These are phyloP conservation scores for Habroteleia sp. DNA, from an alignment of 2,888 invertebrate species.

Conservation along the genomic window DNA sequence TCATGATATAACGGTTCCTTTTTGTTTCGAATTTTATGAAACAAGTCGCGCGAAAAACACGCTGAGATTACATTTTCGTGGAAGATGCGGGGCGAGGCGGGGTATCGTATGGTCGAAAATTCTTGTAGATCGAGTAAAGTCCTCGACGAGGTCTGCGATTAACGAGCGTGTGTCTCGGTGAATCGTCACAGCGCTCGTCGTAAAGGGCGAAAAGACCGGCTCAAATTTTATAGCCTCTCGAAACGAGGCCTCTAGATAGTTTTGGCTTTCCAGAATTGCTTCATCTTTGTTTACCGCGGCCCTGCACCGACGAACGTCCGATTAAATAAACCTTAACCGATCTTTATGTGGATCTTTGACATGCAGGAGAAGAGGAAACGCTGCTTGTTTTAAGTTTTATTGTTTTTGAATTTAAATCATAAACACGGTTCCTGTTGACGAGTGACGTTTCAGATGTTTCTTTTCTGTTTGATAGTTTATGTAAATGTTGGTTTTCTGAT, in stretches of 20 bases:
- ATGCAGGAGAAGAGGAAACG: neutral
- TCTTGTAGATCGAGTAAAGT: slow-evolving; percentile 54
- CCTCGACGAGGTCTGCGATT: slow-evolving; percentile 65
- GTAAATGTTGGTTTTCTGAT: neutral
- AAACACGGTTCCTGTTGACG: slow-evolving; percentile 18
- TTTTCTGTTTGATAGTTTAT: slow-evolving; percentile 2
- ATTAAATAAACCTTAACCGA: slow-evolving; percentile 69
- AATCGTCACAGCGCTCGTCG: slow-evolving; percentile 64
- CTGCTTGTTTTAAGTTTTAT: slow-evolving; percentile 41
- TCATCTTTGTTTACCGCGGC: slow-evolving; percentile 65
- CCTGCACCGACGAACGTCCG: slow-evolving; percentile 62
- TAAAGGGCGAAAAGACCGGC: slow-evolving; percentile 67
- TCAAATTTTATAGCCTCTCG: slow-evolving; percentile 65
- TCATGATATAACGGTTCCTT: no score
- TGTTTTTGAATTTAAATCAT: slow-evolving; percentile 33
- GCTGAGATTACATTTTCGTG: slow-evolving; percentile 33
- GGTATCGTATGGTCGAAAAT: slow-evolving; percentile 48
- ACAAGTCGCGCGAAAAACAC: slow-evolving; percentile 52
- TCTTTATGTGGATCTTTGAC: slow-evolving; percentile 46
- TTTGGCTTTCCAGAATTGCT: slow-evolving; percentile 64
- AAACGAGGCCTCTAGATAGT: slow-evolving; percentile 56
- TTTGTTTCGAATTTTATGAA: slow-evolving; percentile 44
- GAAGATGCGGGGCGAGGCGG: slow-evolving; percentile 12
- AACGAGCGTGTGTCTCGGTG: slow-evolving; percentile 62
- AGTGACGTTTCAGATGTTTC: slow-evolving; percentile 23